Conservation (phyloP, 2,113 vertebrate species). For the Xerus inauris region DNA sequence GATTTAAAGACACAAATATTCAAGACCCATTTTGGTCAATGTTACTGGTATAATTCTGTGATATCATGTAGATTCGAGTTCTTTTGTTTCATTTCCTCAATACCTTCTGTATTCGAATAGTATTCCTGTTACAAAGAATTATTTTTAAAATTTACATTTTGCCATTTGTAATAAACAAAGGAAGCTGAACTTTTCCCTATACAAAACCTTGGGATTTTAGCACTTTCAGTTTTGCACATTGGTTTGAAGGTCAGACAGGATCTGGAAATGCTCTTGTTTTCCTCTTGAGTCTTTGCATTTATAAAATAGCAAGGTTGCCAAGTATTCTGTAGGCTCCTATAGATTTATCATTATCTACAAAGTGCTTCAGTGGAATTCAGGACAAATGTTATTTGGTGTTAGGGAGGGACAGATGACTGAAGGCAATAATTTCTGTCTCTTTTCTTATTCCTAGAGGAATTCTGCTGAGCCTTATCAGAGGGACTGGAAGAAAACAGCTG, state of each 20-base stretch:
- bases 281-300: slow-evolving; percentile 1
- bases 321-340: not conserved
- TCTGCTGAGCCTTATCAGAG: slow-evolving; percentile 50
- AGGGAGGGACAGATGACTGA: slow-evolving; percentile 50
- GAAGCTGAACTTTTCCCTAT: not conserved
- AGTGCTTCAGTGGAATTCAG: slow-evolving; percentile 56
- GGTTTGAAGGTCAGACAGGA: not conserved
- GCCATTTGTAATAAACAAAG: not conserved
- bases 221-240: not conserved
- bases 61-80: not conserved
- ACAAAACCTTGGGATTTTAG: slow-evolving; percentile 2
- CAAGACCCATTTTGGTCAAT: not conserved
- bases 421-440: slow-evolving; percentile 52
- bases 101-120: not conserved
- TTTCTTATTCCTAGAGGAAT: slow-evolving; percentile 52
- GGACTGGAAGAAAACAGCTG: slow-evolving; percentile 51
- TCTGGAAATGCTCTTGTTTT: not conserved
- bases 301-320: slow-evolving; percentile 1
- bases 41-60: not conserved
- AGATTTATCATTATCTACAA: slow-evolving; percentile 52
- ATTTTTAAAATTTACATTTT: not conserved
- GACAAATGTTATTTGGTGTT: slow-evolving; percentile 26
- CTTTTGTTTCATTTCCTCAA: not conserved
- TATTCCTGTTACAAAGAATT: not conserved
- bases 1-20: not conserved